Conservation (phyloP, 2,797 vertebrate genomes). For the Merluccius polli region DNA sequence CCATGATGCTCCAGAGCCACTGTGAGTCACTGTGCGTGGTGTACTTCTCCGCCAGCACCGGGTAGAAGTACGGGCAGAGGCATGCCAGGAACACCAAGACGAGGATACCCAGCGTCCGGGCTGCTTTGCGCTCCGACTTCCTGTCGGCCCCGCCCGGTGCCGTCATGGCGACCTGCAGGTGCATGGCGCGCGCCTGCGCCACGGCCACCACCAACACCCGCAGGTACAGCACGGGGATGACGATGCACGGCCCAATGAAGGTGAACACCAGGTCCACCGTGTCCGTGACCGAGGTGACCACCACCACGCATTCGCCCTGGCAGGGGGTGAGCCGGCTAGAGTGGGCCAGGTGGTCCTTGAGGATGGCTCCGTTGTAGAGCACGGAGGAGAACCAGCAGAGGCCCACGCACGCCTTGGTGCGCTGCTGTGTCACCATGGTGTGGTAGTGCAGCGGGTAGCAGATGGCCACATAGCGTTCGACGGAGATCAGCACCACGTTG, state of each 20-base stretch:
- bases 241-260: conserved; percentile 51
- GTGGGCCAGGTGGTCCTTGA: conserved; percentile 42
- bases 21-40: no score
- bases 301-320: conserved; percentile 50
- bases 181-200: conserved; percentile 44
- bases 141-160: conserved; percentile 12
- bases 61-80: no score
- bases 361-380: conserved; percentile 41
- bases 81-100: no score
- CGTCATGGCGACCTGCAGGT: background rate
- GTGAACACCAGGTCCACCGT: conserved; percentile 46
- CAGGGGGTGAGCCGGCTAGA: conserved; percentile 40
- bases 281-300: conserved; percentile 32
- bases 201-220: conserved; percentile 32
- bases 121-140: conserved; percentile 60
- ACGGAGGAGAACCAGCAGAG: conserved; percentile 53
- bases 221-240: conserved; percentile 14
- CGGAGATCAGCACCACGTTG: conserved; percentile 69
- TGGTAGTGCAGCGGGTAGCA: conserved; percentile 56
- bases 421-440: conserved; percentile 36
- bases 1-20: no score
- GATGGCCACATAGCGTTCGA: no score
- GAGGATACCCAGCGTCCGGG: conserved; percentile 52
- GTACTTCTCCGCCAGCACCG: no score
- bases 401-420: conserved; percentile 38